Percentiles rank a stretch among this genome's conserved stretches.
Evolutionary conservation across 2,888 invertebrate species (phyloP).

Genomic region (Heliconius cydno): DNA sequence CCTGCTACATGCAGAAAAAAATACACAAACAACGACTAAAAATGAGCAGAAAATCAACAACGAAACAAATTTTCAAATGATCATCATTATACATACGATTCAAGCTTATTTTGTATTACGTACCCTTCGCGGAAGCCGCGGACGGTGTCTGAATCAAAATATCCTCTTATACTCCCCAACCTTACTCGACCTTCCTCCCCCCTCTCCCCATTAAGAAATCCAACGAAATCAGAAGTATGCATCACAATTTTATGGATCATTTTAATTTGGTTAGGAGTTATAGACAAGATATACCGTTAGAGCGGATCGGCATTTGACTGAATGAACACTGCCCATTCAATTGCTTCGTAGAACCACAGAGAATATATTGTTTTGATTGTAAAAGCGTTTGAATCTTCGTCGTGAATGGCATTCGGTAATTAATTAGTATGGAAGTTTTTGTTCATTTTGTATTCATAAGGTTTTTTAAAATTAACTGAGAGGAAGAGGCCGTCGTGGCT

Average conservation of each 20-base stretch:
- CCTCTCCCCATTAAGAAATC: constrained; percentile 37
- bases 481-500: background rate
- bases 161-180: constrained; percentile 62
- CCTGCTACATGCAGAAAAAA: background rate
- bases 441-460: background rate
- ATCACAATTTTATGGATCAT: constrained; percentile 42
- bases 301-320: constrained; percentile 70
- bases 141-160: constrained; percentile 78
- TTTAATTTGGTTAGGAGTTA: constrained; percentile 55
- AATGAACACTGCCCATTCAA: constrained; percentile 74
- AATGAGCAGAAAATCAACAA: constrained; percentile 30
- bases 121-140: constrained; percentile 75
- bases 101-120: constrained; percentile 56
- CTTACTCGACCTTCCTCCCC: constrained; percentile 36
- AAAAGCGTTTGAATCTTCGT: constrained; percentile 42
- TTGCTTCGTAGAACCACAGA: constrained; percentile 69
- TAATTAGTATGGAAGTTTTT: background rate
- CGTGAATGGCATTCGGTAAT: constrained; percentile 34
- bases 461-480: background rate
- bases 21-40: background rate
- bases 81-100: constrained; percentile 44
- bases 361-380: constrained; percentile 65
- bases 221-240: constrained; percentile 30
- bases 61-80: constrained; percentile 48
- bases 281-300: constrained; percentile 76